Percentiles rank a stretch among this genome's conserved stretches.
phyloP scores from a whole-genome alignment of 2,113 vertebrate species.

The Leiothrix lutea region DNA sequence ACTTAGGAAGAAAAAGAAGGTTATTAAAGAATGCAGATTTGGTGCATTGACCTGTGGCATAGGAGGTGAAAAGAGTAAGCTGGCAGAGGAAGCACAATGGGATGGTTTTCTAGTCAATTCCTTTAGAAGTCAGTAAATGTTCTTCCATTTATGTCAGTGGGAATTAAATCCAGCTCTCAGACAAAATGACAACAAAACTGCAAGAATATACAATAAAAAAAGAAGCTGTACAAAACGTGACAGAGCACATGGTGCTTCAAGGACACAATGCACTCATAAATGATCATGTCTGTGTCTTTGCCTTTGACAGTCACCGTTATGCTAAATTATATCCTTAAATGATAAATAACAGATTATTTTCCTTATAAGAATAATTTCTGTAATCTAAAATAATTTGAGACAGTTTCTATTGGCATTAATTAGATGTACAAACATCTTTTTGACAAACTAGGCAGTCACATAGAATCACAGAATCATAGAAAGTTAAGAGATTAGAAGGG shows the following conservation, averaged over 20 bases:
- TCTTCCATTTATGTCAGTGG: neutral
- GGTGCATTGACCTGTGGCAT: fast-evolving
- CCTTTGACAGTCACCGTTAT: neutral
- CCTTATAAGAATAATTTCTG: constrained; percentile 21
- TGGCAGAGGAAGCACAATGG: neutral
- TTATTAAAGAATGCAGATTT: neutral
- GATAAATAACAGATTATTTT: constrained; percentile 5
- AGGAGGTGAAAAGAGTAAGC: neutral
- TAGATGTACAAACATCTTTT: neutral
- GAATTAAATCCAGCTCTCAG: neutral
- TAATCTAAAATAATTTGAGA: constrained; percentile 3
- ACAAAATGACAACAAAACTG: neutral
- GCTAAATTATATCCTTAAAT: neutral
- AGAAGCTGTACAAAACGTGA: neutral
- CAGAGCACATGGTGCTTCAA: neutral
- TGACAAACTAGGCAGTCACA: constrained; percentile 16
- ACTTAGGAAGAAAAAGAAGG: neutral
- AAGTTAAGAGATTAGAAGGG: neutral
- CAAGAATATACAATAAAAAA: neutral
- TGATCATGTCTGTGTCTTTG: neutral
- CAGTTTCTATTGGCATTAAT: constrained; percentile 31
- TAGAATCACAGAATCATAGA: neutral
- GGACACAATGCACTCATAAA: neutral
- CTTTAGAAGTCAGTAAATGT: neutral
- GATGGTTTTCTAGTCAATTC: neutral